Conservation (phyloP, 2,797 vertebrate genomes). For the Tauraco hartlaubi region DNA sequence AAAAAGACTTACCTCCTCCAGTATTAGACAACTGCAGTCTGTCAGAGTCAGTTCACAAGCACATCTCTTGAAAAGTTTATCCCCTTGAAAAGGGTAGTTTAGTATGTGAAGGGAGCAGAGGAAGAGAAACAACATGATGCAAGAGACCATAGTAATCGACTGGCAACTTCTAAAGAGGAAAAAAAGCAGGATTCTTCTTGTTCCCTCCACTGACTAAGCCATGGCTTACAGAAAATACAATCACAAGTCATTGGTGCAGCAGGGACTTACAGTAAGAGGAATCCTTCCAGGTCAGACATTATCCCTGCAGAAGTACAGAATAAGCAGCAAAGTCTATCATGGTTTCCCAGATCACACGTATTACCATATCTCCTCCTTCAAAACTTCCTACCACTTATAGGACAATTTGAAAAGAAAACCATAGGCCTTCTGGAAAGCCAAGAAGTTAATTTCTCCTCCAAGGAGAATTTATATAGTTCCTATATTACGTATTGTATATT, state of each 20-base stretch:
- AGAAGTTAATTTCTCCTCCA: not conserved
- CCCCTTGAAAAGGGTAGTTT: conserved; percentile 22
- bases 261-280: not conserved
- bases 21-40: not conserved
- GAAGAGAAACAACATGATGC: not conserved
- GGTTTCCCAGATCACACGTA: not conserved
- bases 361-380: not conserved
- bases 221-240: not conserved
- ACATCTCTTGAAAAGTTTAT: not conserved
- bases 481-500: not conserved
- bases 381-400: not conserved
- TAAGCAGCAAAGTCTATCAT: not conserved
- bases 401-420: not conserved
- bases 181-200: not conserved
- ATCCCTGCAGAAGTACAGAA: not conserved
- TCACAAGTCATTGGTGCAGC: not conserved
- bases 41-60: conserved; percentile 20
- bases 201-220: not conserved
- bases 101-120: not conserved
- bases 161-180: not conserved
- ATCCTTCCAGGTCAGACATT: not conserved
- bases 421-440: not conserved
- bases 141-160: not conserved
- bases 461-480: not conserved
- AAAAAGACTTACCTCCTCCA: conserved; percentile 20